Evolutionary conservation across 2,113 vertebrate species (phyloP), one percentile per base, ranked within the genome.

Genomic region (Tachycineta bicolor): DNA sequence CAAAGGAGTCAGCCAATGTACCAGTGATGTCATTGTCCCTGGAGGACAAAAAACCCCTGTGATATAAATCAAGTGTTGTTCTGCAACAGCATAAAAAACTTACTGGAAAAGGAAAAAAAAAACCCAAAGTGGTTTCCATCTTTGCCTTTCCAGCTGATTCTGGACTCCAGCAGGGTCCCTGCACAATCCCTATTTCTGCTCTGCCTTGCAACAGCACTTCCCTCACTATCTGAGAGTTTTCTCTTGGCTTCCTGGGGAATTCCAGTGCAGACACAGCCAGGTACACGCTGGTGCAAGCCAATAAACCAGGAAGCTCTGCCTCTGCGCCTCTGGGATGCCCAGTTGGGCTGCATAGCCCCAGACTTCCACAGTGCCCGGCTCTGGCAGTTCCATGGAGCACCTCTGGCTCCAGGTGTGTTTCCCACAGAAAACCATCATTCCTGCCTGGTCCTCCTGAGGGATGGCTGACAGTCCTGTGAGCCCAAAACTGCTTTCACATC

Each of bases 331-430:
- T 25, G 49, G 74, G 34, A 21, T 68, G 31, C 31, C 41, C 49
- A 18, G 43, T 1, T 68, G 44, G 52, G 4, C 60, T 17, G 43
- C 74, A 28, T n/a, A 75, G 91, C 69, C 81, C 58, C 58, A 60
- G 13, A 43, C 5, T 17, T 29, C 50, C 1, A 2, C 64, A 68
- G 31, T 43, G 68, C 34, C 2, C 0, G 0, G 47, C 47, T 33
- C 46, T 17, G 46, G 60, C 0, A 0, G 63, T 67, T 86, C 18
- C 4, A 16, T 12, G 1, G 5, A 44, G 55, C 69, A n/a, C 37
- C 44, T 64, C 24, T 73, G 39, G 37, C 80, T 69, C 41, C 83
- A 82, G 34, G 20, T 62, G 41, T 17, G 17, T 4, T 83, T 65
- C 46, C 52, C 34, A 33, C 23, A 59, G 46, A 46, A 82, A 89